Percentiles rank a stretch among this genome's conserved stretches.
Evolutionary conservation across 1,140 invertebrate genomes (phyloP).

Genomic region (Sitobion miscanthi): DNA sequence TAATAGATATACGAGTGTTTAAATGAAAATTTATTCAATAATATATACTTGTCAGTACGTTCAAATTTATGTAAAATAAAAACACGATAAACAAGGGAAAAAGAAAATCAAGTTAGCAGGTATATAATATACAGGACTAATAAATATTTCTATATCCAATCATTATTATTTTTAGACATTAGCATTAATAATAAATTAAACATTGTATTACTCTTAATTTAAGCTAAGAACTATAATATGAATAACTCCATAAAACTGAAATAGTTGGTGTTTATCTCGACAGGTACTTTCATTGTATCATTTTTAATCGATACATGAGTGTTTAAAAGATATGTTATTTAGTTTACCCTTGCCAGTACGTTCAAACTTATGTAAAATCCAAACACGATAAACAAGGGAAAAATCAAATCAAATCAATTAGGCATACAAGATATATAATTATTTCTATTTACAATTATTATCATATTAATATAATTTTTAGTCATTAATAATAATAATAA

Average conservation of each 20-base stretch:
- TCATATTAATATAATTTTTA: too few relatives aligned
- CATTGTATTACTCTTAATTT: too few relatives aligned
- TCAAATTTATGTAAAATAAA: background rate
- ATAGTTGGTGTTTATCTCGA: background rate
- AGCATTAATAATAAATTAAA: too few relatives aligned
- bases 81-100: slow-evolving; percentile 45
- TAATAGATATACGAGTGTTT: slow-evolving; percentile 12
- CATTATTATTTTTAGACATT: too few relatives aligned
- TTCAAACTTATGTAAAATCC: background rate
- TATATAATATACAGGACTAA: too few relatives aligned
- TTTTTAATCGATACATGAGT: background rate
- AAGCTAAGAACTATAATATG: too few relatives aligned
- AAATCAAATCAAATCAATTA: background rate
- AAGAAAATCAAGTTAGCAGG: background rate
- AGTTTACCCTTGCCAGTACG: slow-evolving; percentile 21
- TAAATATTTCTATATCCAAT: too few relatives aligned
- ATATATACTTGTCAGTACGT: slow-evolving; percentile 29
- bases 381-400: slow-evolving; percentile 47
- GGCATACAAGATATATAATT: background rate
- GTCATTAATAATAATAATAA: too few relatives aligned
- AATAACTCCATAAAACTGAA: too few relatives aligned
- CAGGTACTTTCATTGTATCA: slow-evolving; percentile 42
- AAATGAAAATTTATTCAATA: slow-evolving; percentile 30
- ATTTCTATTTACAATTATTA: background rate
- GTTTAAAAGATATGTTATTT: slow-evolving; percentile 28